Evolutionary conservation across 1,140 invertebrate species (phyloP).

Genomic region (Drosophila cardini): DNA sequence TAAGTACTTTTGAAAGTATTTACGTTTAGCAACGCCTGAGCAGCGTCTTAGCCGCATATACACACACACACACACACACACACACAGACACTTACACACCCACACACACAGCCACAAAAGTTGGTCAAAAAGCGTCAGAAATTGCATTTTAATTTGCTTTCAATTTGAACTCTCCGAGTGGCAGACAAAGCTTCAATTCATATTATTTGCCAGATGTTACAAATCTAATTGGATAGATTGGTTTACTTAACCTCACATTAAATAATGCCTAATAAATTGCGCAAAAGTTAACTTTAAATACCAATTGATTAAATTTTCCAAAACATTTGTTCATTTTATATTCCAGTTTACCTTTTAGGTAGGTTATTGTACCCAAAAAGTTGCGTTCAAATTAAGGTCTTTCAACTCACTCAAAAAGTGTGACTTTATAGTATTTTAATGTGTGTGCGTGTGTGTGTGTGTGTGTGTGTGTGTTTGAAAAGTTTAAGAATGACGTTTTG

Average conservation of each 20-base stretch:
- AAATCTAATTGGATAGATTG: constrained; percentile 18
- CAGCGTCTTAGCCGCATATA: not conserved
- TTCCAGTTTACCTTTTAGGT: too few species aligned
- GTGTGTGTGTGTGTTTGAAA: too few species aligned
- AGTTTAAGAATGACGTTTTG: too few species aligned
- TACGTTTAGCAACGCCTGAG: constrained; percentile 53
- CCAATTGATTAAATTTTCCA: constrained; percentile 1
- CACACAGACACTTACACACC: too few species aligned
- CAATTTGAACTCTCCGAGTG: constrained; percentile 57
- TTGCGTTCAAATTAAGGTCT: too few species aligned
- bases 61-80: not conserved
- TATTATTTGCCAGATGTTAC: constrained; percentile 32
- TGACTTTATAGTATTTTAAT: not conserved
- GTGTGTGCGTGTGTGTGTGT: too few species aligned
- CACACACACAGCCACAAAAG: constrained; percentile 31
- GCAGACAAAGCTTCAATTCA: constrained; percentile 34
- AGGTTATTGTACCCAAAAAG: too few species aligned
- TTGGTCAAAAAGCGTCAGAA: constrained; percentile 64
- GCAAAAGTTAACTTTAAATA: constrained; percentile 13
- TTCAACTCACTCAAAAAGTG: not conserved
- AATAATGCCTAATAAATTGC: constrained; percentile 15
- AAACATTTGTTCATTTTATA: not conserved
- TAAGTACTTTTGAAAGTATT: constrained; percentile 77
- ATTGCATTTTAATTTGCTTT: constrained; percentile 80
- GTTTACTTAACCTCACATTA: not conserved